phyloP scores from a whole-genome alignment of 2,113 vertebrate genomes.

The Trematocara variabile region DNA sequence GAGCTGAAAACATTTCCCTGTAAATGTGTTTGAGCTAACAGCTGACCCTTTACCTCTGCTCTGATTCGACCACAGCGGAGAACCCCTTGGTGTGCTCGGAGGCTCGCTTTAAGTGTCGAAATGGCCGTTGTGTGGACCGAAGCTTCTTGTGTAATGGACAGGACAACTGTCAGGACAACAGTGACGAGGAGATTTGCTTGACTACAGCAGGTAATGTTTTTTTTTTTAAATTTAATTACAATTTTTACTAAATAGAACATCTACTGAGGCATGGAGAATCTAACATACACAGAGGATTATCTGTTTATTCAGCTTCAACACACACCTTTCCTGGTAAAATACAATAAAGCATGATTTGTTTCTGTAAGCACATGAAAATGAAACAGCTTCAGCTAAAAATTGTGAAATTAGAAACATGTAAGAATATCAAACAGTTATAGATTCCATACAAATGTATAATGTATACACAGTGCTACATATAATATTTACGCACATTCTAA shows the following conservation, averaged over 20 bases:
- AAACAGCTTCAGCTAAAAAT: rapidly evolving
- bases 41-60: constrained; percentile 1
- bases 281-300: background rate
- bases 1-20: background rate
- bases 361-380: background rate
- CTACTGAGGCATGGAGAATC: background rate
- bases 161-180: constrained; percentile 96
- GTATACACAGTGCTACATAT: background rate
- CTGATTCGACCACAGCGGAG: constrained; percentile 72
- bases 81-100: constrained; percentile 93
- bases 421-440: background rate
- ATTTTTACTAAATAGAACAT: background rate
- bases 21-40: background rate
- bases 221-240: background rate
- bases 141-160: constrained; percentile 95
- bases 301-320: background rate
- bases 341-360: background rate
- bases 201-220: constrained; percentile 82
- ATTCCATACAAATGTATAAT: background rate
- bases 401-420: background rate
- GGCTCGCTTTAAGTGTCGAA: constrained; percentile 91
- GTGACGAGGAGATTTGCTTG: constrained; percentile 90
- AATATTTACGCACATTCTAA: background rate
- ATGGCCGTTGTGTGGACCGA: constrained; percentile 93
- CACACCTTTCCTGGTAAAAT: background rate